Conservation (phyloP, 1,140 invertebrate species). For the Episyrphus balteatus region DNA sequence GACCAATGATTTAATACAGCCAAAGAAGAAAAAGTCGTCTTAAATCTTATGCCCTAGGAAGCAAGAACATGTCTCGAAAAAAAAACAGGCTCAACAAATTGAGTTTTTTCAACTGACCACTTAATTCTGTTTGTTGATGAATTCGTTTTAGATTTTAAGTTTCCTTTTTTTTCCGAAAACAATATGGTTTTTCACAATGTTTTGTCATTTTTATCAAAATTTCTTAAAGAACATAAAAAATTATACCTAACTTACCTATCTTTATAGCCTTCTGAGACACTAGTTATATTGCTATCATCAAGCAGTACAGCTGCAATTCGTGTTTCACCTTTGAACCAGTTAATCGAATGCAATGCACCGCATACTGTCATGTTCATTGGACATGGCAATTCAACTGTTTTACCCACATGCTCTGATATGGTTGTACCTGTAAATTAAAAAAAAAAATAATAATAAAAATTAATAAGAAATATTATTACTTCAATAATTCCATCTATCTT, state of each 20-base stretch:
- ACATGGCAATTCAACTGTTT: constrained; percentile 61
- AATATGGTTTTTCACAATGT: too few species aligned
- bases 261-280: constrained; percentile 56
- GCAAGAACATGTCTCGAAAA: too few species aligned
- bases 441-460: constrained; percentile 7
- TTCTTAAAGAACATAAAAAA: too few species aligned
- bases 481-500: constrained; percentile 5
- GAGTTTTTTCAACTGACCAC: too few species aligned
- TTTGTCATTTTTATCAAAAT: too few species aligned
- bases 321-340: constrained; percentile 74
- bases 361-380: constrained; percentile 63
- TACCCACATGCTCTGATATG: constrained; percentile 42
- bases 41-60: too few species aligned
- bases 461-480: constrained; percentile 8
- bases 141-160: too few species aligned
- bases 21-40: too few species aligned
- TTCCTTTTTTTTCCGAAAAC: too few species aligned
- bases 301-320: constrained; percentile 73
- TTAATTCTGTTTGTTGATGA: too few species aligned
- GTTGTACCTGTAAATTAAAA: constrained; percentile 23
- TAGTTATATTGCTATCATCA: constrained; percentile 52
- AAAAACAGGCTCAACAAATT: too few species aligned
- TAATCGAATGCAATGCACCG: constrained; percentile 74
- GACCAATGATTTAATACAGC: too few species aligned
- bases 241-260: constrained; percentile 48